Percentiles rank a stretch among this genome's conserved stretches.
phyloP scores from a whole-genome alignment of 2,888 invertebrate species.

The Digitonthophagus gazella region DNA sequence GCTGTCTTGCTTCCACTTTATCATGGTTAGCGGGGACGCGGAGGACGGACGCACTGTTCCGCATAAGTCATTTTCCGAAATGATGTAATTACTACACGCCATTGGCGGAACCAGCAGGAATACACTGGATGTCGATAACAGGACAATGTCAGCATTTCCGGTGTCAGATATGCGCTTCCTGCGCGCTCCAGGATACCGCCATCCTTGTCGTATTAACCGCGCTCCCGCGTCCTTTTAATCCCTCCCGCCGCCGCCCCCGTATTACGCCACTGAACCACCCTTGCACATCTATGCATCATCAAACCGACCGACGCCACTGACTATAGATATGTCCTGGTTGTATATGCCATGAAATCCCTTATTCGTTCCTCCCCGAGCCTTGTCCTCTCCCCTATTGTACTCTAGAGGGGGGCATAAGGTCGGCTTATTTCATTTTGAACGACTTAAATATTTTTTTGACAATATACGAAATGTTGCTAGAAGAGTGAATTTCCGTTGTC shows the following conservation, averaged over 20 bases:
- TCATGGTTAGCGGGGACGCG: slow-evolving; percentile 24
- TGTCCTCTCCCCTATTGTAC: slow-evolving; percentile 1
- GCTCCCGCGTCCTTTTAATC: slow-evolving; percentile 14
- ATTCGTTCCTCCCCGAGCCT: slow-evolving; percentile 5
- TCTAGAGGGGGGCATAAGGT: background rate
- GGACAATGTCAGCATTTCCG: slow-evolving; percentile 46
- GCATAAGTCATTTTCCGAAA: slow-evolving; percentile 42
- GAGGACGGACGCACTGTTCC: slow-evolving; percentile 25
- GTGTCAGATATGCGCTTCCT: slow-evolving; percentile 45
- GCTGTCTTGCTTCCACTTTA: slow-evolving; percentile 30
- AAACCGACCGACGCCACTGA: slow-evolving; percentile 1
- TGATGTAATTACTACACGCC: slow-evolving; percentile 43
- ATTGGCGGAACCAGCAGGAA: slow-evolving; percentile 35
- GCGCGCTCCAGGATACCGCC: slow-evolving; percentile 40
- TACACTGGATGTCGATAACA: slow-evolving; percentile 43
- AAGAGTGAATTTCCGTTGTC: background rate
- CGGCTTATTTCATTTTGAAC: slow-evolving; percentile 9
- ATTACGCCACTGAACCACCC: slow-evolving; percentile 6
- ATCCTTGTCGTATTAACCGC: slow-evolving; percentile 35
- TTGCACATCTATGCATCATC: slow-evolving; percentile 8
- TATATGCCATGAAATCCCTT: slow-evolving; percentile 6
- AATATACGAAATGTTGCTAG: too few species aligned
- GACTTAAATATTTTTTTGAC: too few species aligned
- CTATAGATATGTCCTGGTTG: background rate
- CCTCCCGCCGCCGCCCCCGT: background rate